Evolutionary conservation across 2,113 vertebrate species (phyloP).

Genomic region (Corydoras sp.): DNA sequence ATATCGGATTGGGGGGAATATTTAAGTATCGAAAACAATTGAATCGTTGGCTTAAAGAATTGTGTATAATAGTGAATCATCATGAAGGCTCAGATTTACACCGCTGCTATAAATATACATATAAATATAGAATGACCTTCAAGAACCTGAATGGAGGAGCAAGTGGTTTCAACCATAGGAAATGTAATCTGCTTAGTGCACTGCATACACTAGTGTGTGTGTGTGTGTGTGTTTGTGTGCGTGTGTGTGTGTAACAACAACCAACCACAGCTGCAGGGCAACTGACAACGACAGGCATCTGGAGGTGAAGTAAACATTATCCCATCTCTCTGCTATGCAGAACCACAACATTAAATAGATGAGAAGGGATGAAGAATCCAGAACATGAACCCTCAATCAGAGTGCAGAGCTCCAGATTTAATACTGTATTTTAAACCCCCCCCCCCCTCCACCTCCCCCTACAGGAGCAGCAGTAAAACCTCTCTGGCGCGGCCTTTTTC

Average conservation of each 20-base stretch:
- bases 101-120: too few relatives aligned
- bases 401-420: background rate
- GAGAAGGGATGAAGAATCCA: background rate
- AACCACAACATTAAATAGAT: slow-evolving; percentile 13
- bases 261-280: background rate
- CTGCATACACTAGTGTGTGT: background rate
- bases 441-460: background rate
- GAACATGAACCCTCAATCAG: background rate
- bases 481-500: background rate
- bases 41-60: too few relatives aligned
- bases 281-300: slow-evolving; percentile 26
- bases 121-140: too few relatives aligned
- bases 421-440: background rate
- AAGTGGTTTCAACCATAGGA: too few relatives aligned
- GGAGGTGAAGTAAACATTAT: slow-evolving; percentile 38
- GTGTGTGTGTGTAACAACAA: background rate
- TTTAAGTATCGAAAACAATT: too few relatives aligned
- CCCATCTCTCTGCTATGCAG: slow-evolving; percentile 28
- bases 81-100: too few relatives aligned
- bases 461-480: slow-evolving; percentile 1
- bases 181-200: slow-evolving; percentile 8
- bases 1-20: too few relatives aligned
- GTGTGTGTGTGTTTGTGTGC: slow-evolving; percentile 18
- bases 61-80: too few relatives aligned
- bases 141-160: too few relatives aligned